Evolutionary conservation across 2,888 invertebrate genomes (phyloP).

Genomic region (Cistogaster globosa): DNA sequence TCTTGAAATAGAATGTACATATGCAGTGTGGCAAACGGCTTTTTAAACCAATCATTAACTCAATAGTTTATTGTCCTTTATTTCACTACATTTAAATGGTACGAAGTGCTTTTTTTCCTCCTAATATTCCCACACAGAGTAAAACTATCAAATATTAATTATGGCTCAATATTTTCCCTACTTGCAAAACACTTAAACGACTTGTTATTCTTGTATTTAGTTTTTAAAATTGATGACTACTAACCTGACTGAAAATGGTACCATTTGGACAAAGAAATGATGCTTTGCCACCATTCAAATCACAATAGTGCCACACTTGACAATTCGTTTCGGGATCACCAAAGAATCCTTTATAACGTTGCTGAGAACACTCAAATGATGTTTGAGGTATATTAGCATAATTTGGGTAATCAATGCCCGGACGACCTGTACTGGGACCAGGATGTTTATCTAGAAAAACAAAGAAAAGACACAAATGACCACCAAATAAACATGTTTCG

Average conservation of each 20-base stretch:
- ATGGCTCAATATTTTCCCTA: too few relatives aligned
- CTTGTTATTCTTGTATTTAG: background rate
- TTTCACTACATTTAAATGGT: too few relatives aligned
- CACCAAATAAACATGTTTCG: background rate
- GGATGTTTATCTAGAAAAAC: slow-evolving; percentile 82
- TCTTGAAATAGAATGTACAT: too few relatives aligned
- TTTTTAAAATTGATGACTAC: background rate
- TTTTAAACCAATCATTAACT: too few relatives aligned
- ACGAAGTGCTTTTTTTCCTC: too few relatives aligned
- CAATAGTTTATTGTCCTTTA: too few relatives aligned
- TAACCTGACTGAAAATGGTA: slow-evolving; percentile 92
- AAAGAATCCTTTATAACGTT: slow-evolving; percentile 95
- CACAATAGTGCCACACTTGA: slow-evolving; percentile 97
- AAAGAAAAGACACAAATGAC: background rate
- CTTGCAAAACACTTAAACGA: too few relatives aligned
- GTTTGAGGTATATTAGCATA: slow-evolving; percentile 90
- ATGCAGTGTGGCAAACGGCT: too few relatives aligned
- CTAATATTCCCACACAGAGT: too few relatives aligned
- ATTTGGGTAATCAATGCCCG: slow-evolving; percentile 92
- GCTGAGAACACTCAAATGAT: slow-evolving; percentile 91
- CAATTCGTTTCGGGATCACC: slow-evolving; percentile 94
- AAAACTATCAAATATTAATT: too few relatives aligned
- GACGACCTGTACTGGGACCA: slow-evolving; percentile 84
- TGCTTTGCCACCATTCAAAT: slow-evolving; percentile 94
- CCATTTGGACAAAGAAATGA: slow-evolving; percentile 95